Base-by-base conservation (phyloP, 1,140 invertebrate genomes). In the Drosophila tristis region DNA sequence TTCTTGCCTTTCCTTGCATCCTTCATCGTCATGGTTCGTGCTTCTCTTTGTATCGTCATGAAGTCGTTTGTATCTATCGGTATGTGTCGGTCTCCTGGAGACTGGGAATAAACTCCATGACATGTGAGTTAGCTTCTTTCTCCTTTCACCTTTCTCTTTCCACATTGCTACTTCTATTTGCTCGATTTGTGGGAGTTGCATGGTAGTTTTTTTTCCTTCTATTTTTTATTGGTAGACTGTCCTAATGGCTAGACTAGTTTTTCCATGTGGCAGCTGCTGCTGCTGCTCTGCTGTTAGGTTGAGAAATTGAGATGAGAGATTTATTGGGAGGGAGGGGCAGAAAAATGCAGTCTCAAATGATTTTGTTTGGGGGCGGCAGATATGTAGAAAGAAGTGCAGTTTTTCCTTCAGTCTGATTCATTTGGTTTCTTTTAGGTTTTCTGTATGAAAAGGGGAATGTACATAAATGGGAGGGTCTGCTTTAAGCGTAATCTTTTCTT, bases 1-100 rank as follows among this genome's bases (percentile, higher is more conserved):
- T 39, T 39, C 23, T 31, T 20, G n/a, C 20, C 47, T 7, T 25
- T 43, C 43, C n/a, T 50, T 23, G 39, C 78, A 86, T 86, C 82
- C 35, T 76, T 76, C 74, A 76, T 79, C 60, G 42, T 57, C 15
- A 42, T 35, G 67, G 80, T 56, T 78, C 35, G 11, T 11, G 35
- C 9, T 39, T 39, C 35, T 39, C 78, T 75, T 82, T 75, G 82
- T 89, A 78, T 65, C 74, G 78, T 82, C 82, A 73, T 81, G 74
- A 67, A 86, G 78, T 82, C 82, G 84, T 79, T 87, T 87, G 82
- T 86, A 87, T 72, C 82, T 87, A 86, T 81, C 81, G 71, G 70
- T 62, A 50, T 56, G 53, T 72, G 53, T 72, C 48, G 67, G 68
- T 57, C 73, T 53, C 65, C 60, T 61, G 58, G 72, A 65, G 72